phyloP scores from a whole-genome alignment of 1,140 invertebrate genomes.

The Eriocheir sinensis region DNA sequence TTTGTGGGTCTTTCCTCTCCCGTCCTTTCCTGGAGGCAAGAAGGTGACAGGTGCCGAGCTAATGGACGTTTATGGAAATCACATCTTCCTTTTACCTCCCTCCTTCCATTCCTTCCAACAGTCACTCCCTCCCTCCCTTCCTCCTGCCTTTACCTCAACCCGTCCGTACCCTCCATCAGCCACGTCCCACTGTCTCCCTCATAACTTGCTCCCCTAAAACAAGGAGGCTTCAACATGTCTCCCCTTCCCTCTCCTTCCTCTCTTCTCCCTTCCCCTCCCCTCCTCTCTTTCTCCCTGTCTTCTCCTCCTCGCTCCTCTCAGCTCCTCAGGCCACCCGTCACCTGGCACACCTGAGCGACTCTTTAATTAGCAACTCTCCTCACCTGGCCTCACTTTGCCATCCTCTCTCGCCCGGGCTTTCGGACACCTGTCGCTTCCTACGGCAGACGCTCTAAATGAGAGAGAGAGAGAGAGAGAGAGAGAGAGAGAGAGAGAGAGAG shows the following conservation, averaged over 20 bases:
- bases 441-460: background rate
- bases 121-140: background rate
- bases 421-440: slow-evolving; percentile 9
- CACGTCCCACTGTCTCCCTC: background rate
- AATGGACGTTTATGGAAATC: slow-evolving; percentile 25
- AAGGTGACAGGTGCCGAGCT: slow-evolving; percentile 11
- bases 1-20: background rate
- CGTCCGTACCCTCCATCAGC: background rate
- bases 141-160: background rate
- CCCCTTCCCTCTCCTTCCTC: background rate
- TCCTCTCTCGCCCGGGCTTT: background rate
- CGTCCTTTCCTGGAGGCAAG: background rate
- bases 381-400: background rate
- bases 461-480: background rate
- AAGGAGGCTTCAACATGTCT: slow-evolving; percentile 13
- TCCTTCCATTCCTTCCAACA: background rate
- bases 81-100: background rate
- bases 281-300: too few relatives aligned
- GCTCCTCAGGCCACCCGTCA: background rate
- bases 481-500: slow-evolving; percentile 45
- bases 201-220: background rate
- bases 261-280: background rate
- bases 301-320: background rate
- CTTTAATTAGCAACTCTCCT: background rate
- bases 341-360: background rate